Evolutionary conservation across 23 tunicate genomes (phyloP), one percentile per base, ranked within the genome.

Genomic region (Phallusia fumigata): DNA sequence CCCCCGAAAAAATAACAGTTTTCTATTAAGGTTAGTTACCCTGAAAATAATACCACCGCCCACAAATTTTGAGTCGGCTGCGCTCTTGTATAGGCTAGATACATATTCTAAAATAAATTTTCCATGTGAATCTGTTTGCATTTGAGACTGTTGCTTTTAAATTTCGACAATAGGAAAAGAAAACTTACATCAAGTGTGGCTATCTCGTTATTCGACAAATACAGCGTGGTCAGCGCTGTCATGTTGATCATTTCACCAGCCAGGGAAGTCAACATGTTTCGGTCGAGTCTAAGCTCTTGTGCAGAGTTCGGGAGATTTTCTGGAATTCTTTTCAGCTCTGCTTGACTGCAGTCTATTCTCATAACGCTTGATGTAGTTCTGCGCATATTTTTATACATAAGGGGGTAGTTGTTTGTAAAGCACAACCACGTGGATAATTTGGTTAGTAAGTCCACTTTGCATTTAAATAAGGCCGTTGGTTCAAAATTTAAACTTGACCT

Each of bases 171-270:
- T n/a, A n/a, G n/a, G n/a, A n/a, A n/a, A n/a, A n/a, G n/a, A n/a
- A 21, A 58, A 24, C 33, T 33, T 13, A 31, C 36, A 12, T 31
- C 24, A 24, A 83, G 80, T 12, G 11, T 26, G 8, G 69, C 11
- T 44, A 83, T 74, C 35, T 51, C 18, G 65, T 83, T 83, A 5
- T 75, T 36, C 21, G 86, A 79, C 31, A 83, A 50, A 45, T 83
- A 74, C 35, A 83, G 24, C 13, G 49, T 22, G 50, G 24, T 75
- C 5, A 58, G 2, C 1, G 69, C 26, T 2, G 8, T 13, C 69
- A 58, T 22, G 69, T 58, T 13, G 3, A 21, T 2, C 28, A 58
- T 6, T 1, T 16, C 13, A 1, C 28, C 13, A 24, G 8, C 13
- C 69, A 58, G 28, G 8, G 16, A 58, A 24, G 28, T 58, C 28